phyloP scores from a whole-genome alignment of 2,113 vertebrate species.

The Trematocara nigrifrons region DNA sequence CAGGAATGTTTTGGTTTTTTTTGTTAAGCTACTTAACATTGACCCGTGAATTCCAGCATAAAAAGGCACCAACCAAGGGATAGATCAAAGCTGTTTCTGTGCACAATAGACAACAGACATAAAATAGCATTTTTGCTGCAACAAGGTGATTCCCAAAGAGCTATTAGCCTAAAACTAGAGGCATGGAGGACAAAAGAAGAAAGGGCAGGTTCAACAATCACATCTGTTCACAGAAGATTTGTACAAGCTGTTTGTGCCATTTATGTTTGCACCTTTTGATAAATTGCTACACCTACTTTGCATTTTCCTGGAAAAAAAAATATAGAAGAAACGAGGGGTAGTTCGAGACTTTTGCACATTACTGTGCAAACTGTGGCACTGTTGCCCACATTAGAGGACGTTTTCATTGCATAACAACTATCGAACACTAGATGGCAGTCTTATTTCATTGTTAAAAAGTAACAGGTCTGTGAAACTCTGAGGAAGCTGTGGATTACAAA shows the following conservation, averaged over 20 bases:
- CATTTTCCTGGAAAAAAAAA: background rate
- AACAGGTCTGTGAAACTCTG: background rate
- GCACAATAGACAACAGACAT: background rate
- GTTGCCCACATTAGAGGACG: background rate
- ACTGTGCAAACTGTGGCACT: background rate
- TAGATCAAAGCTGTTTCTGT: background rate
- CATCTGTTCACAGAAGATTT: background rate
- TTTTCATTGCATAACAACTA: background rate
- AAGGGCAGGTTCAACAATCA: background rate
- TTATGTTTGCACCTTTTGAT: background rate
- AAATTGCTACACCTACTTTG: background rate
- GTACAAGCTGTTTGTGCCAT: background rate
- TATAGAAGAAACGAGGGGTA: background rate
- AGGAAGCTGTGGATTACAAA: background rate
- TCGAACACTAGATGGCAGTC: slow-evolving; percentile 27
- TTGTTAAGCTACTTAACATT: background rate
- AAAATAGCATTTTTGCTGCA: background rate
- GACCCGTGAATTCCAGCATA: background rate
- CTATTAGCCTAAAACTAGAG: background rate
- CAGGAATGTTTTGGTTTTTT: background rate
- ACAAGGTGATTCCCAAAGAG: background rate
- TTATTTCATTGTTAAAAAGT: background rate
- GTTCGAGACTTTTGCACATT: background rate
- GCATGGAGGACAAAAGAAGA: background rate
- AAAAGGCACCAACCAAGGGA: background rate